Evolutionary conservation across 2,113 vertebrate genomes (phyloP).

Genomic region (Ginglymostoma cirratum): DNA sequence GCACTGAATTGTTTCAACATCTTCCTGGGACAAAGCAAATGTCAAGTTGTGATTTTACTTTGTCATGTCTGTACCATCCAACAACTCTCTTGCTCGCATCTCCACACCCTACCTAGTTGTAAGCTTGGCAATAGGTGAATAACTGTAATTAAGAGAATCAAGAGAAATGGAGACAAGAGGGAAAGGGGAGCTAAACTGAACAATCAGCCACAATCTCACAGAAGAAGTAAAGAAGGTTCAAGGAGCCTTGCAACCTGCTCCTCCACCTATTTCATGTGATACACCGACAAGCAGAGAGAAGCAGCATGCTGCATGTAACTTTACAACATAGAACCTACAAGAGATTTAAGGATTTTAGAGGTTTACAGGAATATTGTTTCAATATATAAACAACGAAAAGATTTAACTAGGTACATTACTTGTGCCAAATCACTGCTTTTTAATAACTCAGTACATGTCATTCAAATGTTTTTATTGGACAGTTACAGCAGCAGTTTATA

Average conservation of each 20-base stretch:
- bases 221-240: too few relatives aligned
- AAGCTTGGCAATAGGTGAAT: not conserved
- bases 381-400: not conserved
- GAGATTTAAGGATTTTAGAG: not conserved
- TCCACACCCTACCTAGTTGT: not conserved
- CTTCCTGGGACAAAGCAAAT: not conserved
- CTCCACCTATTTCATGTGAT: not conserved
- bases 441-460: not conserved
- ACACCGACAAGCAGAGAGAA: not conserved
- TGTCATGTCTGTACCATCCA: too few relatives aligned
- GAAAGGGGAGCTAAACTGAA: not conserved
- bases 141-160: not conserved
- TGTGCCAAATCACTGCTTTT: not conserved
- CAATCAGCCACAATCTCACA: not conserved
- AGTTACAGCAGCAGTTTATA: not conserved
- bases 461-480: not conserved
- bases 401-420: not conserved
- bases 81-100: not conserved
- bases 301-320: not conserved
- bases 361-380: not conserved
- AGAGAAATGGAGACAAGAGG: not conserved
- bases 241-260: not conserved
- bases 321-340: too few relatives aligned
- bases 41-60: not conserved
- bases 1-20: not conserved